Conservation (phyloP, 2,888 invertebrate genomes). For the Parochlus steinenii region DNA sequence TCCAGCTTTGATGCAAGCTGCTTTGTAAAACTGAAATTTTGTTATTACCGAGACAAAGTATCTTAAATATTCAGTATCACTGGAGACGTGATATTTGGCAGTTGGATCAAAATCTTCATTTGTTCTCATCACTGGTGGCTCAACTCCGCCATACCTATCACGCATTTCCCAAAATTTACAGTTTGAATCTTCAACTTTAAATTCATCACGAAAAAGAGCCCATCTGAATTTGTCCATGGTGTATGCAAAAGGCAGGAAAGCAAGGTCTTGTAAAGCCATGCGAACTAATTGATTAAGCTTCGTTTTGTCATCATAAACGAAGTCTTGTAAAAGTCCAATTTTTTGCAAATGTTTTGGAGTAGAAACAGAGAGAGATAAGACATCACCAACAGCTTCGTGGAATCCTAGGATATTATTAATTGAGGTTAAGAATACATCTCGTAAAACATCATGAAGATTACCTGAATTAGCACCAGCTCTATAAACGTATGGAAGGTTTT, state of each 20-base stretch:
- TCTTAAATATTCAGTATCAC: constrained; percentile 33
- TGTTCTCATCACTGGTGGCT: constrained; percentile 43
- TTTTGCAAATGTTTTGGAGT: constrained; percentile 54
- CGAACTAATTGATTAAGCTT: constrained; percentile 50
- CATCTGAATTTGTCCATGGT: constrained; percentile 54
- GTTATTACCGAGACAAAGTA: constrained; percentile 64
- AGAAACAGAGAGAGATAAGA: constrained; percentile 49
- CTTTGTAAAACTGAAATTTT: constrained; percentile 63
- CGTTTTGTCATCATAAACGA: constrained; percentile 41
- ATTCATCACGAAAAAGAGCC: constrained; percentile 45
- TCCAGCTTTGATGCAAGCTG: constrained; percentile 56
- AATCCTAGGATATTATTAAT: too few relatives aligned
- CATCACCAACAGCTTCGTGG: constrained; percentile 61
- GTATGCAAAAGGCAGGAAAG: constrained; percentile 53
- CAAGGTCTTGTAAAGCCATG: constrained; percentile 50
- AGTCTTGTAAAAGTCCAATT: constrained; percentile 44
- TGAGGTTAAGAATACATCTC: too few relatives aligned
- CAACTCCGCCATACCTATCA: constrained; percentile 44
- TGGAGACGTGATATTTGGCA: constrained; percentile 56
- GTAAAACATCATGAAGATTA: too few relatives aligned
- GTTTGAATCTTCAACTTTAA: constrained; percentile 41
- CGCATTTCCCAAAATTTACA: constrained; percentile 50
- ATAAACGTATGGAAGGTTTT: constrained; percentile 37
- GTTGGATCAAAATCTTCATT: constrained; percentile 60
- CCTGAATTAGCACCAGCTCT: constrained; percentile 50